Conservation (phyloP, 2,888 invertebrate genomes). For the Acrobeloides nanus region DNA sequence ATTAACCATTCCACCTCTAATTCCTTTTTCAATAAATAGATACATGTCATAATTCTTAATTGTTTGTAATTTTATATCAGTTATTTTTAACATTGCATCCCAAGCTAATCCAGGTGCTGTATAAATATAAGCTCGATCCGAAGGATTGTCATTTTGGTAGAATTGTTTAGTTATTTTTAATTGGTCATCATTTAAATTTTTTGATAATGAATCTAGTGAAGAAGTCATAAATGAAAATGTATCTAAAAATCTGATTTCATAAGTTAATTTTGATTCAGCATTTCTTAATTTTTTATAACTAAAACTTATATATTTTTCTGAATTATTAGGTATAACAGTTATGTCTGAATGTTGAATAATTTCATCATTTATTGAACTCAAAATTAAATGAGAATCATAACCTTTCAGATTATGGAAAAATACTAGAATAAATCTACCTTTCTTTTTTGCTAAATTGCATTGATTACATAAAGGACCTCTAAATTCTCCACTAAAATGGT, state of each 20-base stretch:
- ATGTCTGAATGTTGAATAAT: slow-evolving; percentile 11
- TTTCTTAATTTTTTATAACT: slow-evolving; percentile 26
- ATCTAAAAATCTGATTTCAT: slow-evolving; percentile 34
- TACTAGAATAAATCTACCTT: slow-evolving; percentile 25
- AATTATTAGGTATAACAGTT: slow-evolving; percentile 23
- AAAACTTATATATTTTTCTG: slow-evolving; percentile 29
- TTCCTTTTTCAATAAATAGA: slow-evolving; percentile 31
- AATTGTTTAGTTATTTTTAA: slow-evolving; percentile 16
- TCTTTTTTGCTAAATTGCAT: slow-evolving; percentile 23
- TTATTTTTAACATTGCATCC: slow-evolving; percentile 44
- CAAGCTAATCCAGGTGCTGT: slow-evolving; percentile 46
- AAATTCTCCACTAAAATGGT: too few relatives aligned
- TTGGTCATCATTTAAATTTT: slow-evolving; percentile 25
- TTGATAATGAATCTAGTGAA: slow-evolving; percentile 16
- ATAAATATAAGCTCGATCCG: slow-evolving; percentile 44
- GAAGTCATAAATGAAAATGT: slow-evolving; percentile 20
- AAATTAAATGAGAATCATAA: slow-evolving; percentile 30
- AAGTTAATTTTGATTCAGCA: too few relatives aligned
- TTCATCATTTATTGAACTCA: slow-evolving; percentile 7
- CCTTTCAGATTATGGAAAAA: slow-evolving; percentile 31
- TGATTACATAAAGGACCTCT: slow-evolving; percentile 17
- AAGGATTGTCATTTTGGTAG: slow-evolving; percentile 15
- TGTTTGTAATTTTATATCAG: slow-evolving; percentile 34
- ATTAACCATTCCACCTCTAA: slow-evolving; percentile 38
- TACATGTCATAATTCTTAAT: slow-evolving; percentile 41